Evolutionary conservation across 2,113 vertebrate genomes (phyloP).

Genomic region (Ophthalmolycus amberensis): DNA sequence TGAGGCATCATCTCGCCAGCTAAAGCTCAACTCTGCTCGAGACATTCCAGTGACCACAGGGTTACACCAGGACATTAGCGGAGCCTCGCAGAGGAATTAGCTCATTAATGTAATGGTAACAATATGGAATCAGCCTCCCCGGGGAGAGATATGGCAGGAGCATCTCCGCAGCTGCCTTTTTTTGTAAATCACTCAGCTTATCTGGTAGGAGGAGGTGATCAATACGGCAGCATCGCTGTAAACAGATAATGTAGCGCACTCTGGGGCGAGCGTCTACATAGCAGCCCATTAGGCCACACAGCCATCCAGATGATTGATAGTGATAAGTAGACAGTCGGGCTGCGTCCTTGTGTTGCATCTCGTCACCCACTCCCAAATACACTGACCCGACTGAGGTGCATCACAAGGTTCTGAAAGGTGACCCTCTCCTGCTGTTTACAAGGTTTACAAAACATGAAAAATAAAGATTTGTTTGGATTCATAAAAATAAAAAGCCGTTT

Average conservation of each 20-base stretch:
- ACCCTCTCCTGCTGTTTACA: conserved; percentile 31
- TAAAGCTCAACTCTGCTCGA: conserved; percentile 56
- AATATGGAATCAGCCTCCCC: conserved; percentile 83
- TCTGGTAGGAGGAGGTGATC: conserved; percentile 84
- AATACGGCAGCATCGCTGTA: conserved; percentile 83
- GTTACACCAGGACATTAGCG: conserved; percentile 82
- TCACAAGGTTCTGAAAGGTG: conserved; percentile 30
- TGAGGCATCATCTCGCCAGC: conserved; percentile 15
- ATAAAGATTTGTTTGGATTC: not conserved
- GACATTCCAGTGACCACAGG: conserved; percentile 76
- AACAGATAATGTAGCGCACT: conserved; percentile 84
- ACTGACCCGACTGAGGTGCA: conserved; percentile 38
- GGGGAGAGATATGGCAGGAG: conserved; percentile 80
- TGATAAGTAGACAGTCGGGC: conserved; percentile 74
- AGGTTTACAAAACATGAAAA: conserved; percentile 4
- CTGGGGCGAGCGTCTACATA: conserved; percentile 68
- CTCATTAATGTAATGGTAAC: conserved; percentile 88
- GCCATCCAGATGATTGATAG: conserved; percentile 78
- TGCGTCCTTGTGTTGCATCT: conserved; percentile 68
- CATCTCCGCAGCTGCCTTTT: conserved; percentile 80
- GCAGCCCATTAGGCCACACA: conserved; percentile 78
- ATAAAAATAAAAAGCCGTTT: not conserved
- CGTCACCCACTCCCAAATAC: conserved; percentile 41
- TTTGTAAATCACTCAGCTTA: conserved; percentile 85
- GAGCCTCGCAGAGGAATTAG: conserved; percentile 82